Base-by-base conservation (phyloP, 2,113 vertebrate species). In the Ciconia boyciana region DNA sequence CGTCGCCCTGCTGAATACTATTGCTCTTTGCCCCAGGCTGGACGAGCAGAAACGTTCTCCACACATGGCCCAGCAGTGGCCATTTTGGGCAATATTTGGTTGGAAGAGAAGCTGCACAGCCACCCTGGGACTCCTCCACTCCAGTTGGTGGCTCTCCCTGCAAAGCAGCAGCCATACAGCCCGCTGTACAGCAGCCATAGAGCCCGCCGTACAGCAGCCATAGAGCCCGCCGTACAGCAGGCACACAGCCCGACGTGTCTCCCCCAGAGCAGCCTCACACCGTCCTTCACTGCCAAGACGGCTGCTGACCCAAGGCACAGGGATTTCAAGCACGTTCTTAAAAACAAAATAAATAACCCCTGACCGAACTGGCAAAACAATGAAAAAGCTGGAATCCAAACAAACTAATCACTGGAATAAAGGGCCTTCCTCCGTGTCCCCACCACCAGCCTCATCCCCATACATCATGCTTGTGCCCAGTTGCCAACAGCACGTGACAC, bases 1-100 rank as follows among this genome's bases (percentile, higher is more conserved):
- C 0, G 0, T 60, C 1, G 0, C n/a, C 28, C 34, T 46, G 34
- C 48, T 77, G 24, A 66, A n/a, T n/a, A 16, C 0, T 0, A 19
- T 13, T 78, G 29, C 60, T 58, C 39, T 36, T 57, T 58, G 52
- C 21, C 36, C 16, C 48, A 31, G 77, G 34, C 8, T 77, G 60
- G 18, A 46, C 29, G 13, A 83, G 24, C 52, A 62, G 25, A 62
- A 62, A 41, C 0, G 0, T 72, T 89, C 51, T 28, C 43, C 52
- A 55, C 31, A 18, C 9, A 2, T 34, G 55, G 9, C 31, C 21
- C 55, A 65, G 44, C 34, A 70, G n/a, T 46, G 46, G 32, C 36
- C 2, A 0, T 51, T 71, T 41, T 19, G 52, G 48, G 41, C 36
- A 78, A 32, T 72, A 41, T 77, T 49, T 39, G 46, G 21, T 57